Evolutionary conservation across 2,113 vertebrate species (phyloP).

Genomic region (Bubo bubo): DNA sequence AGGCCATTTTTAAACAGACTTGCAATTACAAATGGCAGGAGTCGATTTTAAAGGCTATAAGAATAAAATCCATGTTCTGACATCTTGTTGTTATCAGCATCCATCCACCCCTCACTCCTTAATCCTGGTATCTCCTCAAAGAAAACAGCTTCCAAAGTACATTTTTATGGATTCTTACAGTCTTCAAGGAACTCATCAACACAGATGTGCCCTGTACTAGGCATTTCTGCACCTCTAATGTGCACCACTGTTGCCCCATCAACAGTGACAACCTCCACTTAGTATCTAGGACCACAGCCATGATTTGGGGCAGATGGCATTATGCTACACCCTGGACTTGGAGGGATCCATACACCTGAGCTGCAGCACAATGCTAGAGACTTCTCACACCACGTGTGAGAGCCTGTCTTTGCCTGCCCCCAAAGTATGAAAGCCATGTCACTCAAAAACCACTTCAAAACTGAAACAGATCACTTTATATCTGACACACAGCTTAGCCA

Average conservation of each 20-base stretch:
- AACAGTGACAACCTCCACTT: neutral
- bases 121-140: neutral
- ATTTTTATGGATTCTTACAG: neutral
- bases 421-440: neutral
- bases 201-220: neutral
- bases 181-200: neutral
- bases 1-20: neutral
- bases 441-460: neutral
- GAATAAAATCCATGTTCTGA: neutral
- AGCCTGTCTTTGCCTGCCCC: neutral
- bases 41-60: neutral
- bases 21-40: neutral
- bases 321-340: rapidly evolving
- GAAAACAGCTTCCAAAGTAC: neutral
- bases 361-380: neutral
- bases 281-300: neutral
- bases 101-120: neutral
- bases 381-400: rapidly evolving
- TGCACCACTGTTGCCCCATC: neutral
- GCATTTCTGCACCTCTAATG: neutral
- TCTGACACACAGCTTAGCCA: neutral
- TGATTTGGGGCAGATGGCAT: neutral
- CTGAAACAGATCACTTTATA: neutral
- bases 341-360: neutral
- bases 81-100: neutral